phyloP scores from a whole-genome alignment of 1,140 invertebrate species.

The Neodiprion lecontei region DNA sequence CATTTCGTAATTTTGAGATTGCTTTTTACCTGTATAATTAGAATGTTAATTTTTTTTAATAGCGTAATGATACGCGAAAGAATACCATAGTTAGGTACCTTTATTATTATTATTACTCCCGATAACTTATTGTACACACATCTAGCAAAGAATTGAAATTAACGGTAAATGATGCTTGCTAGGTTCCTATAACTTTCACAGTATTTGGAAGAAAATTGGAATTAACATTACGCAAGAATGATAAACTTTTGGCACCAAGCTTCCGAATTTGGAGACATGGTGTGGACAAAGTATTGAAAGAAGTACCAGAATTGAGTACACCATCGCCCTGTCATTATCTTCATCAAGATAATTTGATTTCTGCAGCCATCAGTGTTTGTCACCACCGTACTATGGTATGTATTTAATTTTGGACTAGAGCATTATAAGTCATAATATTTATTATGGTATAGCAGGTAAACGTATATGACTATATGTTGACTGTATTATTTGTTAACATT shows the following conservation, averaged over 20 bases:
- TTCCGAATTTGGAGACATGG: constrained; percentile 60
- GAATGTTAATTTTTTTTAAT: too few species aligned
- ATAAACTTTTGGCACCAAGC: constrained; percentile 53
- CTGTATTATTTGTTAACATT: constrained; percentile 16
- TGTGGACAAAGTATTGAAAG: constrained; percentile 31
- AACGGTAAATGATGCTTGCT: constrained; percentile 22
- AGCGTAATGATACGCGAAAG: background rate
- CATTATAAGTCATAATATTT: too few species aligned
- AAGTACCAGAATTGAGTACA: constrained; percentile 38
- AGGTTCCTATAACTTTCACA: constrained; percentile 50
- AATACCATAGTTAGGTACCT: too few species aligned
- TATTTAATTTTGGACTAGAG: constrained; percentile 22
- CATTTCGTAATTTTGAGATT: constrained; percentile 6
- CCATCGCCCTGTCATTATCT: constrained; percentile 61
- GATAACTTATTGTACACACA: too few species aligned
- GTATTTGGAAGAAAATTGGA: constrained; percentile 51
- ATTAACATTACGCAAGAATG: constrained; percentile 59
- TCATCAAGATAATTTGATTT: constrained; percentile 50
- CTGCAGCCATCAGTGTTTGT: constrained; percentile 65
- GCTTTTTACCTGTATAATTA: too few species aligned
- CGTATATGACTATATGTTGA: constrained; percentile 11
- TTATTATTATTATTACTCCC: too few species aligned
- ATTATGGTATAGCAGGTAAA: background rate
- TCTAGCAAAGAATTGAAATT: background rate
- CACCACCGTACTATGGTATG: constrained; percentile 57